phyloP scores from a whole-genome alignment of 2,888 invertebrate species.

The Clunio marinus region DNA sequence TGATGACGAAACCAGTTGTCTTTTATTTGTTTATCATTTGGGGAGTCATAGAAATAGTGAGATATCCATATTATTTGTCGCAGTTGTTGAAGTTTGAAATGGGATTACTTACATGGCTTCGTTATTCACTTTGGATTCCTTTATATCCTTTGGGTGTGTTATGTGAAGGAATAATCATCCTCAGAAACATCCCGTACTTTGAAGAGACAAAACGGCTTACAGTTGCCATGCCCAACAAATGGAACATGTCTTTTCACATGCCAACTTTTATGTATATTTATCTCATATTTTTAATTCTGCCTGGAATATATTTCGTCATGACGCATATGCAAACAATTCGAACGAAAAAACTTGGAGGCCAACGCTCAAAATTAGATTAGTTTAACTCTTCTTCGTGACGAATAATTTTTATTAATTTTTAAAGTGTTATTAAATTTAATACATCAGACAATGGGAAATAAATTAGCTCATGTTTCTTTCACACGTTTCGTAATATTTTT shows the following conservation, averaged over 20 bases:
- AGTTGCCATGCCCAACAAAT: constrained; percentile 72
- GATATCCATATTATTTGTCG: constrained; percentile 89
- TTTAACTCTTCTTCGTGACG: too few species aligned
- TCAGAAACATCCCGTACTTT: constrained; percentile 83
- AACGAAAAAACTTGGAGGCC: constrained; percentile 58
- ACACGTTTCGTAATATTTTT: too few species aligned
- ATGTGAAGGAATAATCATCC: constrained; percentile 76
- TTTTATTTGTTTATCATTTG: constrained; percentile 85
- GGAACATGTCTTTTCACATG: constrained; percentile 84
- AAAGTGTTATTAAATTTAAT: too few species aligned
- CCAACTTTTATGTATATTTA: constrained; percentile 74
- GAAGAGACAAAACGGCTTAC: constrained; percentile 77
- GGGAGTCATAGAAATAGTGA: constrained; percentile 75
- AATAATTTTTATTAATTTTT: too few species aligned
- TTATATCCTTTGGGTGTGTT: constrained; percentile 86
- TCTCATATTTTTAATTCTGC: constrained; percentile 68
- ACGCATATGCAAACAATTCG: constrained; percentile 77
- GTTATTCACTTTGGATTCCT: constrained; percentile 91
- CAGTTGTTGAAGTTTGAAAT: constrained; percentile 71
- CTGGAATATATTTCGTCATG: constrained; percentile 74
- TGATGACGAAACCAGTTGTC: constrained; percentile 82
- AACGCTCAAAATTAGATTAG: neutral
- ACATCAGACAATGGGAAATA: too few species aligned
- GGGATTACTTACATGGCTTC: constrained; percentile 78
- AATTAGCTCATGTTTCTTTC: too few species aligned